phyloP scores from a whole-genome alignment of 2,888 invertebrate genomes.

The Sepiola atlantica region DNA sequence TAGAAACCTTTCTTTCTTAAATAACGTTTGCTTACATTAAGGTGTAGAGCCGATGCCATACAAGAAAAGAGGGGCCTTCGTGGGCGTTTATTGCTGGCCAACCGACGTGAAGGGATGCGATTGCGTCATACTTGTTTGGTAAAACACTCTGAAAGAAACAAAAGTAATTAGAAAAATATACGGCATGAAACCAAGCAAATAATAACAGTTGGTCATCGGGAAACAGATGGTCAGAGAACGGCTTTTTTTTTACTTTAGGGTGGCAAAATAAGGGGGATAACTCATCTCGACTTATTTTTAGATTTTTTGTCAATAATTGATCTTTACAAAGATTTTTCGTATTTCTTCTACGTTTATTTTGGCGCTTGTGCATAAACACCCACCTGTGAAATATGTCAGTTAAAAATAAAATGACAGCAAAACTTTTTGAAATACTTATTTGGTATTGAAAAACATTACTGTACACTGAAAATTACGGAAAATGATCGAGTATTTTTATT shows the following conservation, averaged over 20 bases:
- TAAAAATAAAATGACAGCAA: too few species aligned
- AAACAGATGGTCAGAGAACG: too few species aligned
- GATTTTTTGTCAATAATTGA: background rate
- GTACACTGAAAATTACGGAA: too few species aligned
- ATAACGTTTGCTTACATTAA: slow-evolving; percentile 61
- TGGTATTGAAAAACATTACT: too few species aligned
- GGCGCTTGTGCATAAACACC: too few species aligned
- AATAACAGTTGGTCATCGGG: background rate
- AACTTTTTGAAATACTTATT: too few species aligned
- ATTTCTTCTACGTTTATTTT: too few species aligned
- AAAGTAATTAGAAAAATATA: background rate
- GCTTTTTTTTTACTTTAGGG: background rate
- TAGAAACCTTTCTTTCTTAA: too few species aligned
- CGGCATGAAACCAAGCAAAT: background rate
- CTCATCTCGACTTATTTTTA: background rate
- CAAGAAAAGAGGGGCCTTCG: slow-evolving; percentile 63
- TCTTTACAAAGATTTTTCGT: too few species aligned
- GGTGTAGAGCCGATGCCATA: slow-evolving; percentile 66
- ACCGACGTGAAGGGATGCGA: slow-evolving; percentile 62
- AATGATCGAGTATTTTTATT: too few species aligned
- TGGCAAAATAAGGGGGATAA: background rate
- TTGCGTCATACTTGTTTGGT: slow-evolving; percentile 66
- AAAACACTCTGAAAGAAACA: slow-evolving; percentile 58
- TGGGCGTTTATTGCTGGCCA: slow-evolving; percentile 61
- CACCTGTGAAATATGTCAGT: too few species aligned